These are phyloP conservation scores for Strix aluco DNA, from an alignment of 2,113 vertebrate genomes.

Conservation along the genomic window DNA sequence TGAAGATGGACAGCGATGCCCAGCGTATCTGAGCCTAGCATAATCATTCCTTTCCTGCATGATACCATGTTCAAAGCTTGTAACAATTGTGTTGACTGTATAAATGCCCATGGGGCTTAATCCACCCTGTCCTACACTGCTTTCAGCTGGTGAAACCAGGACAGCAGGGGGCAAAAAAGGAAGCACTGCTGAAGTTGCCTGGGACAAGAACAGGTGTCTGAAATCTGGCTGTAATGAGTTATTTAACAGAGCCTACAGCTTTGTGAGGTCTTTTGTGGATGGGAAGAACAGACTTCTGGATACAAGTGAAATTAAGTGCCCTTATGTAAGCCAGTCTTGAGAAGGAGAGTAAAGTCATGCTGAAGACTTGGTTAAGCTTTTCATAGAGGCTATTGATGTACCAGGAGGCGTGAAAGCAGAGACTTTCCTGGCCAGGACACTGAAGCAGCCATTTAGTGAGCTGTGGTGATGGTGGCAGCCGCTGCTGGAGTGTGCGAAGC, in stretches of 20 bases:
- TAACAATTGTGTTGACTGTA: rapidly evolving
- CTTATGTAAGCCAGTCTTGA: rapidly evolving
- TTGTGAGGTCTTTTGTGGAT: rapidly evolving
- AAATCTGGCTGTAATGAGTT: neutral
- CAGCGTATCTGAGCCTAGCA: neutral
- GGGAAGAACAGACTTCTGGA: neutral
- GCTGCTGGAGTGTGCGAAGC: rapidly evolving
- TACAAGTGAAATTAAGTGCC: rapidly evolving
- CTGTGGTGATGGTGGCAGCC: rapidly evolving
- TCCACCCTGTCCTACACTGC: neutral
- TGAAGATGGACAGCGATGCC: neutral
- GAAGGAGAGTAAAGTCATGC: rapidly evolving
- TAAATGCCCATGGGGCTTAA: neutral
- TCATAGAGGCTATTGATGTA: rapidly evolving
- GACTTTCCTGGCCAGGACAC: rapidly evolving
- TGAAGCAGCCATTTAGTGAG: rapidly evolving
- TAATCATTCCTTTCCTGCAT: neutral
- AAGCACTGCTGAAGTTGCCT: neutral
- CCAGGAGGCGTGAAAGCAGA: neutral
- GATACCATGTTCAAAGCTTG: rapidly evolving
- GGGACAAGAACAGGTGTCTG: neutral
- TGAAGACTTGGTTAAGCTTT: rapidly evolving
- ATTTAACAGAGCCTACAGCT: neutral
- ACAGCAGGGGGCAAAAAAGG: neutral
- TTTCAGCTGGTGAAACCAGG: neutral